Percentiles rank a stretch among this genome's conserved stretches.
phyloP scores from a whole-genome alignment of 2,888 invertebrate species.

The Tenthredo scrophulariae region DNA sequence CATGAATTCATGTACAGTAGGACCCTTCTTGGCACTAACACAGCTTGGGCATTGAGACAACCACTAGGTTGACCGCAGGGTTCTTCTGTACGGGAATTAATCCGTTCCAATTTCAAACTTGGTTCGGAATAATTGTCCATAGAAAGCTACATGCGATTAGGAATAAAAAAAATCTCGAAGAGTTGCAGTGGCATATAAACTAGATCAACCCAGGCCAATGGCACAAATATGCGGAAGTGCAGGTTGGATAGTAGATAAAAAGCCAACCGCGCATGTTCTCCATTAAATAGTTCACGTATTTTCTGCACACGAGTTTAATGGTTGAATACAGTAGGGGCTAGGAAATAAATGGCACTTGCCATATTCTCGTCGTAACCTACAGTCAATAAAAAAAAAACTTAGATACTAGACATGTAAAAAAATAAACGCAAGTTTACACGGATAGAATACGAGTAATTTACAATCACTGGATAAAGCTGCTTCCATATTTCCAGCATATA shows the following conservation, averaged over 20 bases:
- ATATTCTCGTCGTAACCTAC: not conserved
- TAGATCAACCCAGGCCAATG: not conserved
- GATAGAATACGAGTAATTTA: not conserved
- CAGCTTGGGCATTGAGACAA: not conserved
- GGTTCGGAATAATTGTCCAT: not conserved
- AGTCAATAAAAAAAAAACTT: not conserved
- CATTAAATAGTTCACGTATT: not conserved
- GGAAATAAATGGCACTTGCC: constrained; percentile 47
- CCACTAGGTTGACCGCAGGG: not conserved
- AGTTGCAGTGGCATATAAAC: not conserved
- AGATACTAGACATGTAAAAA: not conserved
- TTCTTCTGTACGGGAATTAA: not conserved
- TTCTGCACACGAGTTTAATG: constrained; percentile 3
- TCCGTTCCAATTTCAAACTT: not conserved
- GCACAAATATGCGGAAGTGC: constrained; percentile 4
- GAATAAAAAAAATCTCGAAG: not conserved
- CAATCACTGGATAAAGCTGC: not conserved
- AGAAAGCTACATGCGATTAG: not conserved
- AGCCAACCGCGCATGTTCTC: not conserved
- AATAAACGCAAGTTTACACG: not conserved
- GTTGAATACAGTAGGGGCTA: not conserved
- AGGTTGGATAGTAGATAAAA: constrained; percentile 2
- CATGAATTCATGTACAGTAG: not conserved
- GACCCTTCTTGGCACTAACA: not conserved
- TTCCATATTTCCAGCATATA: not conserved